Conservation (phyloP, 2,888 invertebrate genomes). For the Mactromeris polynyma region DNA sequence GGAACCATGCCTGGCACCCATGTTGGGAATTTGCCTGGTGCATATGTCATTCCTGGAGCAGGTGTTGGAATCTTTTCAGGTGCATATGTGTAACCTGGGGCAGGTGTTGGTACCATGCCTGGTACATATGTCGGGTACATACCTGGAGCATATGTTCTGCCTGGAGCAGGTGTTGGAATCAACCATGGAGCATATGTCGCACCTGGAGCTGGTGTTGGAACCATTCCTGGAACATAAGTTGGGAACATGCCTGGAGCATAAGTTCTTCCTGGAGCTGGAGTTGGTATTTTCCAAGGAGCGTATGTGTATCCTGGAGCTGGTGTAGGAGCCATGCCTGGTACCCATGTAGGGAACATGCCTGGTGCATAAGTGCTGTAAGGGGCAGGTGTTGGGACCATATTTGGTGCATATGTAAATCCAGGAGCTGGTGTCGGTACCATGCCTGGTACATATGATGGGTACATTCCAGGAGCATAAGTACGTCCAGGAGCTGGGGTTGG, state of each 20-base stretch:
- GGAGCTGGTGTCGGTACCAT: constrained; percentile 70
- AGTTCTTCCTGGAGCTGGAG: constrained; percentile 59
- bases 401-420: constrained; percentile 65
- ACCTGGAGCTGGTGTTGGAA: constrained; percentile 71
- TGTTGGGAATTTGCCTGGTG: constrained; percentile 65
- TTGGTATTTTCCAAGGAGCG: constrained; percentile 69
- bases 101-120: constrained; percentile 66
- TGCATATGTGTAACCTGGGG: constrained; percentile 65
- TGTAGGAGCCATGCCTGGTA: constrained; percentile 70
- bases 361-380: constrained; percentile 62
- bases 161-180: constrained; percentile 67
- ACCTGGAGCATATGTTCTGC: constrained; percentile 68
- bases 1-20: constrained; percentile 68
- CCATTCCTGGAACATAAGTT: constrained; percentile 69
- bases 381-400: constrained; percentile 63
- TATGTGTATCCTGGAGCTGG: constrained; percentile 68
- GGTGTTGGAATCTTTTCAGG: constrained; percentile 68
- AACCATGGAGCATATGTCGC: constrained; percentile 62
- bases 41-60: constrained; percentile 69
- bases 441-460: constrained; percentile 68
- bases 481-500: constrained; percentile 68
- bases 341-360: constrained; percentile 64
- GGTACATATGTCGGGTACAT: constrained; percentile 66
- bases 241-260: constrained; percentile 68
- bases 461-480: constrained; percentile 67